Evolutionary conservation across 2,113 vertebrate species (phyloP).

Genomic region (Pluvianellus socialis): DNA sequence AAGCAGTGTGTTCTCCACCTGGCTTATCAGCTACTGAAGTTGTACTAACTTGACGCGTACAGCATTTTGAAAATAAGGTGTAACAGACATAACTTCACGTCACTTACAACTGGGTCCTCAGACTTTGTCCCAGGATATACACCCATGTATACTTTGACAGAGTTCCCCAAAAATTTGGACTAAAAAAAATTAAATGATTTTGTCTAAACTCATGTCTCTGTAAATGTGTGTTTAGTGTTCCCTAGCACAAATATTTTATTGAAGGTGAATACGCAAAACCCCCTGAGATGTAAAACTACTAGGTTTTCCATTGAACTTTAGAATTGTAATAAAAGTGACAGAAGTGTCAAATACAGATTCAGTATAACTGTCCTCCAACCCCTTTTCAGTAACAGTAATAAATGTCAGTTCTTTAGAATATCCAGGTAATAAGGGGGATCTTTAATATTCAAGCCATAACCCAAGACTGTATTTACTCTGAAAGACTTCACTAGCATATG

Average conservation of each 20-base stretch:
- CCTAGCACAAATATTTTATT: neutral
- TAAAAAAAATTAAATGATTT: neutral
- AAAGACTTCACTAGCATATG: neutral
- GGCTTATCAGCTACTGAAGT: neutral
- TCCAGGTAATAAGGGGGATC: neutral
- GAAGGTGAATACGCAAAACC: neutral
- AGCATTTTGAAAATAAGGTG: neutral
- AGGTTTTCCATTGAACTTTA: neutral
- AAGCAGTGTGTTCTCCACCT: neutral
- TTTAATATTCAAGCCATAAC: neutral
- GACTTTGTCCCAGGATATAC: neutral
- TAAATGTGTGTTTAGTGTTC: neutral
- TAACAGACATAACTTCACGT: neutral
- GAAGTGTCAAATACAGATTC: neutral
- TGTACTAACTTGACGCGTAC: neutral
- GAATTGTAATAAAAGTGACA: neutral
- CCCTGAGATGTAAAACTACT: neutral
- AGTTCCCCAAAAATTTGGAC: neutral
- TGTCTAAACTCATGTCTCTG: neutral
- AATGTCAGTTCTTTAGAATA: neutral
- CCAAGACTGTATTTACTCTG: neutral
- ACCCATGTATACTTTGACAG: neutral
- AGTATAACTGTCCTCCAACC: neutral
- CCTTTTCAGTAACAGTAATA: neutral
- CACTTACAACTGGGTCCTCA: neutral